A percentile compares a stretch with the other conserved stretches of the same genome.
These are phyloP conservation scores for Vicugna pacos DNA, from an alignment of 2,113 vertebrate genomes.

Conservation along the genomic window DNA sequence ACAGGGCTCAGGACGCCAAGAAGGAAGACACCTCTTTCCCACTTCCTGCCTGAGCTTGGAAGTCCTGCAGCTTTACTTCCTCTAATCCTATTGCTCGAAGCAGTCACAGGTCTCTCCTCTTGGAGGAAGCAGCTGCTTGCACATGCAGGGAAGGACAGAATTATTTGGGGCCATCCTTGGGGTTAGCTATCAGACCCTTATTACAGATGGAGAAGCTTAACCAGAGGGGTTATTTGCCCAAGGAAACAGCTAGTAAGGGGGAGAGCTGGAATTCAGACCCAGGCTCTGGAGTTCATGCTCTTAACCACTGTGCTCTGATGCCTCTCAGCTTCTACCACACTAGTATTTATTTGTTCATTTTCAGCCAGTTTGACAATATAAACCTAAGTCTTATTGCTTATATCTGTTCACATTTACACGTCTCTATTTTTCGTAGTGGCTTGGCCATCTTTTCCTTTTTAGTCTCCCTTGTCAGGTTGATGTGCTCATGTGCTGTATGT, in stretches of 20 bases:
- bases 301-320: background rate
- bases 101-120: background rate
- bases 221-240: too few relatives aligned
- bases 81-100: background rate
- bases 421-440: background rate
- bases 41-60: background rate
- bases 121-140: background rate
- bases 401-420: background rate
- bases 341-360: background rate
- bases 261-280: background rate
- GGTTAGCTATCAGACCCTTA: background rate
- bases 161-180: background rate
- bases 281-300: background rate
- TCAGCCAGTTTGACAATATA: background rate
- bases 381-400: background rate
- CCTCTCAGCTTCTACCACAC: background rate
- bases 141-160: background rate
- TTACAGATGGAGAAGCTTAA: background rate
- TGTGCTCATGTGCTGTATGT: background rate
- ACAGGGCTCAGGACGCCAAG: background rate
- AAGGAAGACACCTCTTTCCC: background rate
- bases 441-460: background rate
- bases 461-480: background rate
- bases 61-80: rapidly evolving
- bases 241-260: background rate